A percentile compares a stretch with the other conserved stretches of the same genome.
Conservation (phyloP, 2,888 invertebrate species). For the Iselma pallidipennis region DNA sequence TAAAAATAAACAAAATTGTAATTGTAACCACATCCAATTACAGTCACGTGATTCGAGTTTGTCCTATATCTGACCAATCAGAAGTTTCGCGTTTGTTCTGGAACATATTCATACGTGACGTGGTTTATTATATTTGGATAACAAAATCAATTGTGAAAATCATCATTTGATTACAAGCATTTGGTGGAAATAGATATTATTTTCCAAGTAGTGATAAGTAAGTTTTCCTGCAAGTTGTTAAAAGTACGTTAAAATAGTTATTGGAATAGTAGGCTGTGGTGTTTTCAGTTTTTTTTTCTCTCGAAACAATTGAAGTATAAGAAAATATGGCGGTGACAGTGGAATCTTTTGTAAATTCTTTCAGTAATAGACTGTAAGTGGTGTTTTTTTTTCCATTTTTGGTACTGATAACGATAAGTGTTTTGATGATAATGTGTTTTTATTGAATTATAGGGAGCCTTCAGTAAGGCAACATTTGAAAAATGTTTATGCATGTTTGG, state of each 20-base stretch:
- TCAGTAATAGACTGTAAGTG: conserved; percentile 74
- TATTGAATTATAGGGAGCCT: conserved; percentile 72
- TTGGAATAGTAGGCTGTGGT: not conserved
- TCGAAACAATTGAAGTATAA: conserved; percentile 22
- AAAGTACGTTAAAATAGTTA: no score
- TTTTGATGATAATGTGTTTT: not conserved
- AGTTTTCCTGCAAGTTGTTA: not conserved
- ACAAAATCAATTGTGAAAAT: conserved; percentile 4
- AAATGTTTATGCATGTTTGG: conserved; percentile 93
- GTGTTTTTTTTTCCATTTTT: conserved; percentile 43
- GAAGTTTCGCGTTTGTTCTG: conserved; percentile 22
- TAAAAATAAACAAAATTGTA: not conserved
- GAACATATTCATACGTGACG: conserved; percentile 25
- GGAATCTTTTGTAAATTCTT: conserved; percentile 68
- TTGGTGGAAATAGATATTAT: not conserved
- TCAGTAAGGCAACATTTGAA: conserved; percentile 88
- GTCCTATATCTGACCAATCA: conserved; percentile 6
- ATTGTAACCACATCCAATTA: not conserved
- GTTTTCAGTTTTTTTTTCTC: conserved; percentile 1
- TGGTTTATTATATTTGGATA: conserved; percentile 23
- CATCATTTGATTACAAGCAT: not conserved
- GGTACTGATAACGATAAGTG: not conserved
- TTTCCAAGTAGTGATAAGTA: not conserved
- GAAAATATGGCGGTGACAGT: conserved; percentile 60
- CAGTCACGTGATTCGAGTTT: conserved; percentile 8